Conservation (phyloP, 2,797 vertebrate species). For the Kryptolebias ocellatus region DNA sequence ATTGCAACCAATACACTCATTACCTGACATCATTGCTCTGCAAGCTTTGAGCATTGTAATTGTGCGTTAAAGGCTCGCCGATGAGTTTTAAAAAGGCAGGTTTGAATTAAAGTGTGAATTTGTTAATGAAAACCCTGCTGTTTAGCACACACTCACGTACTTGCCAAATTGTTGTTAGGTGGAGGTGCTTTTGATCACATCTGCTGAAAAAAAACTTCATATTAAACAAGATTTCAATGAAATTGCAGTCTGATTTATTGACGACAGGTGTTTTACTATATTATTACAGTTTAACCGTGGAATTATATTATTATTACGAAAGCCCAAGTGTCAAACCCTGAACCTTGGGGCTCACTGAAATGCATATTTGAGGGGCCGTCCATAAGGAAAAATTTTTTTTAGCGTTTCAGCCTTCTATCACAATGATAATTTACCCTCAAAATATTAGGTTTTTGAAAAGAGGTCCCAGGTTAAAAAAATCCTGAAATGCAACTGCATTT, state of each 20-base stretch:
- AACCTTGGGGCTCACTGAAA: no score
- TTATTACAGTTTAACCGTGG: no score
- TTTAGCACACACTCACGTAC: slow-evolving; percentile 63
- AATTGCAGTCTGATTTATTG: background rate
- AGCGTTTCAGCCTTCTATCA: no score
- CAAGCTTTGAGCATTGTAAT: slow-evolving; percentile 64
- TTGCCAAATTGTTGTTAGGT: slow-evolving; percentile 72
- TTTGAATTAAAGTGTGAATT: slow-evolving; percentile 51
- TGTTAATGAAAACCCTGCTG: slow-evolving; percentile 62
- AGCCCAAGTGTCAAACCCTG: no score
- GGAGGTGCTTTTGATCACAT: slow-evolving; percentile 68
- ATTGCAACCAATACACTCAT: slow-evolving; percentile 68
- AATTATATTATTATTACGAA: no score
- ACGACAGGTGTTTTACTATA: background rate
- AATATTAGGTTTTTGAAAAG: no score
- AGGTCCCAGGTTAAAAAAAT: no score
- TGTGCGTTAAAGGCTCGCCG: slow-evolving; percentile 69
- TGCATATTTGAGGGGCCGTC: no score
- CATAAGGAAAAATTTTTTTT: no score
- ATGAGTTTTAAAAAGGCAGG: slow-evolving; percentile 57
- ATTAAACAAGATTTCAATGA: slow-evolving; percentile 43
- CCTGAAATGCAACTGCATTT: no score
- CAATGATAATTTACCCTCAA: no score
- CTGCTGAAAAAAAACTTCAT: slow-evolving; percentile 72
- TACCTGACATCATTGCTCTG: slow-evolving; percentile 64